Base-by-base conservation (phyloP, 2,113 vertebrate genomes). In the Cryptomyrus ogoouensis region DNA sequence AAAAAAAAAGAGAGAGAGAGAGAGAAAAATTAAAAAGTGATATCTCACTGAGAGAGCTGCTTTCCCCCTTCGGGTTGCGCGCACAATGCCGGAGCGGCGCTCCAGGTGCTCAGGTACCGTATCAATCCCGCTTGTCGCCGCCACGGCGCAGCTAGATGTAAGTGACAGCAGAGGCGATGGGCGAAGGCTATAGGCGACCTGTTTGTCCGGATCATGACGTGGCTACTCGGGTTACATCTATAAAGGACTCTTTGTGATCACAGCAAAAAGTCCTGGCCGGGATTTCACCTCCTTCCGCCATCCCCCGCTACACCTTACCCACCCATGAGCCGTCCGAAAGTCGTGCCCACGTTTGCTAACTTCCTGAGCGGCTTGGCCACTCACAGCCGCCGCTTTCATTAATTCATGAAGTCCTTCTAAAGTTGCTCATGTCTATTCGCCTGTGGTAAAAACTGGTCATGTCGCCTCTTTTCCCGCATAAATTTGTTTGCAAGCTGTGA, bases 181-280 rank as follows among this genome's bases (percentile, higher is more conserved):
- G 21, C 17, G 21, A 47, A 74, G 19, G 44, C 44, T 31, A 19
- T 80, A 70, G 15, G 70, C n/a, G 31, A 88, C 50, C 87, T 58
- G 86, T 56, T 27, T 56, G 49, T 56, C 44, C 9, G 89, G 50
- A 56, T 35, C 88, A 31, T 83, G 89, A 89, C 89, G 89, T 89
- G 89, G 89, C 89, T n/a, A 58, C 77, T 85, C 89, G 42, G 74
- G 89, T 84, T 84, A 84, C 77, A 15, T 46, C 47, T 89, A 83
- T 84, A 89, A 89, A 89, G 52, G 39, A 39, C 24, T 89, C 89
- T 89, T 89, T 89, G 89, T 89, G 35, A 80, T 39, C 17, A 80
- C 31, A 15, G 31, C 74, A 6, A 80, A 19, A 80, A 5, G 15
- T 24, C 39, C 21, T 24, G 39, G 39, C 44, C 44, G 2, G 44